Evolutionary conservation across 37 sponge, comb jelly and placozoan genomes (phyloP), one percentile per base, ranked within the genome.

Genomic region (Spongia lamella): DNA sequence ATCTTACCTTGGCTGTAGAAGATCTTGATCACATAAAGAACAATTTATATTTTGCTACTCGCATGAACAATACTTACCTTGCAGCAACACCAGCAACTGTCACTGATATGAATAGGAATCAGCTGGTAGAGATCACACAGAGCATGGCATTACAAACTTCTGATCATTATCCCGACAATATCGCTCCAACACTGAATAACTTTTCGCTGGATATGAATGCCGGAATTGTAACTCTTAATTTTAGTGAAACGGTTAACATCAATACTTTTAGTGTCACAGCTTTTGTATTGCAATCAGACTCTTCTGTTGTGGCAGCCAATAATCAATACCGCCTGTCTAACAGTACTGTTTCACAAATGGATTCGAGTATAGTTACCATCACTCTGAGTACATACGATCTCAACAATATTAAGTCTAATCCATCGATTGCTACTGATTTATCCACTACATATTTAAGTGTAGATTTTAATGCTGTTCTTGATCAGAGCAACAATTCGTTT

Each of bases 21-120:
- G 86, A 93, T 53, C 77, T 88, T 26, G 85, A 93, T 38, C 81
- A 69, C 64, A 88, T 93, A 73, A 93, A 93, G 68, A 56, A 64
- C 33, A 68, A 78, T 63, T 16, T 61, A 11, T 81, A 78, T 54
- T 93, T 93, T 82, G 85, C 86, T 2, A 84, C 89, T 2, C 66
- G 33, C 34, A 69, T 26, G 29, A 82, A 77, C 40, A 75, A 89
- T 31, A 89, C 90, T 37, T 93, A 54, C 63, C 26, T 89, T 15
- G 36, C 80, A 24, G 81, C 62, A 26, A 57, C 70, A 1, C n/a
- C 26, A 47, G 53, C 43, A 13, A 59, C 87, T 29, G 63, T 93
- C 0, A 0, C 51, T 0, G 94, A 93, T 50, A 82, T 89, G 84
- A 70, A n/a, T 54, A 5, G 9, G 5, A 93, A 93, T 56, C 55